Evolutionary conservation across 2,797 vertebrate genomes (phyloP).

Genomic region (Cetoscarus ocellatus): DNA sequence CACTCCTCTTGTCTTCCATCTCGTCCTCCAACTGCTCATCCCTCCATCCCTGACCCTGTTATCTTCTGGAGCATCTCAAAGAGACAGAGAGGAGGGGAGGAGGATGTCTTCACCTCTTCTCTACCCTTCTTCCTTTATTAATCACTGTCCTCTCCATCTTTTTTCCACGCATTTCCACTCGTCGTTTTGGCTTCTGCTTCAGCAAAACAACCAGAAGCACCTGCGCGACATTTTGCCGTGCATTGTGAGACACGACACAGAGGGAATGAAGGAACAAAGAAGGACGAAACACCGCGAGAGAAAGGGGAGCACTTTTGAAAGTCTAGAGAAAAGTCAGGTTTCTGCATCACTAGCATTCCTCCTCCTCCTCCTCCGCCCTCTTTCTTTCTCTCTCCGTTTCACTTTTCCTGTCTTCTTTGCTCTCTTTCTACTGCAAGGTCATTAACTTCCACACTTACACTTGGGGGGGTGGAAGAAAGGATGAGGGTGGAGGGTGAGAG

Average conservation of each 20-base stretch:
- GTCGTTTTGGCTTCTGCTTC: constrained; percentile 3
- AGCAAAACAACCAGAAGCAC: constrained; percentile 1
- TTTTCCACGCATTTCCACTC: not conserved
- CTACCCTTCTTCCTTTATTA: not conserved
- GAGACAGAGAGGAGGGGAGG: constrained; percentile 17
- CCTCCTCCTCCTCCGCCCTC: constrained; percentile 6
- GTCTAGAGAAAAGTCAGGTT: constrained; percentile 28
- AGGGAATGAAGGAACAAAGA: constrained; percentile 3
- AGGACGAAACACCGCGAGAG: not conserved
- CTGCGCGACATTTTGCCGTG: not conserved
- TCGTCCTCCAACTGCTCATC: constrained; percentile 58
- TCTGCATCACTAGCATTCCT: constrained; percentile 24
- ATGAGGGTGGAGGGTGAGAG: constrained; percentile 24
- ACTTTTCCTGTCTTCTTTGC: constrained; percentile 28
- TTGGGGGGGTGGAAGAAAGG: constrained; percentile 23
- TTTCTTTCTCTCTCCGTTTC: constrained; percentile 26
- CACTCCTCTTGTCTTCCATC: constrained; percentile 20
- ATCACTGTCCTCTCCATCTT: not conserved
- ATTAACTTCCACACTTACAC: constrained; percentile 38
- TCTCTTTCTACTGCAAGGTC: constrained; percentile 54
- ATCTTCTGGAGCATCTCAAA: constrained; percentile 70
- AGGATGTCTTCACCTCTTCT: not conserved
- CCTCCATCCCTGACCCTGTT: constrained; percentile 71
- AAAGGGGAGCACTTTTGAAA: constrained; percentile 12
- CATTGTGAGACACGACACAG: constrained; percentile 5